Evolutionary conservation across 2,888 invertebrate genomes (phyloP).

Genomic region (Ecliptopera silaceata): DNA sequence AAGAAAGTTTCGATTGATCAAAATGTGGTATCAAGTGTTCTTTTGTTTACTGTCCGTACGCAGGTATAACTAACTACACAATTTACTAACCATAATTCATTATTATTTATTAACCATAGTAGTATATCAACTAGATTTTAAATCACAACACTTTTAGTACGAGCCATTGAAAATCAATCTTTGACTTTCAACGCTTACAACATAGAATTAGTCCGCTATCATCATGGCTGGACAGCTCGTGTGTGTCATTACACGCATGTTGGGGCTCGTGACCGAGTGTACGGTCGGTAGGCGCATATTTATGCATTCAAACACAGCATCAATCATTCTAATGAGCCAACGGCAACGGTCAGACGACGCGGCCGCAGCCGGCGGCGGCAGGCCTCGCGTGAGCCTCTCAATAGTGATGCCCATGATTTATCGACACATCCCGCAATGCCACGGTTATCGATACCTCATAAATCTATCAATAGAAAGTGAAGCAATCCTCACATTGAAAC

Average conservation of each 20-base stretch:
- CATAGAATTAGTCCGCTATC: conserved; percentile 11
- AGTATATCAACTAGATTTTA: not conserved
- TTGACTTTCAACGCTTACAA: not conserved
- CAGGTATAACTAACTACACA: too few relatives aligned
- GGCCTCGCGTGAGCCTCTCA: conserved; percentile 50
- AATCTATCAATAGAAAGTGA: conserved; percentile 39
- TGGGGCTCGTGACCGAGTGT: conserved; percentile 62
- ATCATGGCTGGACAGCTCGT: conserved; percentile 31
- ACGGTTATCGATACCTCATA: conserved; percentile 41
- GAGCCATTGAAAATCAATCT: conserved; percentile 11
- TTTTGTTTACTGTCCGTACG: too few relatives aligned
- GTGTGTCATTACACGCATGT: conserved; percentile 55
- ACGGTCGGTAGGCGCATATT: conserved; percentile 66
- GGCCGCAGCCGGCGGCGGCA: conserved; percentile 47
- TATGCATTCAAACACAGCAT: conserved; percentile 75
- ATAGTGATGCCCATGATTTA: conserved; percentile 58
- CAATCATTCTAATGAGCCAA: conserved; percentile 80
- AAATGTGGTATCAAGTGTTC: too few relatives aligned
- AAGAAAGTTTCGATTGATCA: too few relatives aligned
- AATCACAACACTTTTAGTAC: not conserved
- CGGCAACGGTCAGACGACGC: conserved; percentile 49
- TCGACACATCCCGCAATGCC: conserved; percentile 40
- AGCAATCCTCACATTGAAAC: conserved; percentile 32
- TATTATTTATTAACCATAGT: too few relatives aligned
- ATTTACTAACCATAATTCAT: too few relatives aligned